Evolutionary conservation across 2,113 vertebrate genomes (phyloP), one percentile per base, ranked within the genome.

Genomic region (Chelonoidis abingdonii): DNA sequence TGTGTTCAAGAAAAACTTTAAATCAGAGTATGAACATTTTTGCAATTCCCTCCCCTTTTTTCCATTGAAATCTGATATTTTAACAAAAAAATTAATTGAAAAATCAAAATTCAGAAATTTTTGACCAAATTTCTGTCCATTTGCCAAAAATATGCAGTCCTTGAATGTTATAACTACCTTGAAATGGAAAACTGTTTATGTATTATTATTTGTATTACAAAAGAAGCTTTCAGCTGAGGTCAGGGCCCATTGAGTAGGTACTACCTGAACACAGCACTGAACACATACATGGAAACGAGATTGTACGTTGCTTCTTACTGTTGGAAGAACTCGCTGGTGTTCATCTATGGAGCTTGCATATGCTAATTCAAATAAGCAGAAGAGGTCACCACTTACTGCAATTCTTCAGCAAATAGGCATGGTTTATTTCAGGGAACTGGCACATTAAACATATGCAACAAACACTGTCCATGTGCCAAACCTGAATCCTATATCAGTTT

Each of bases 61-160:
- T 57, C 35, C 25, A 84, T 85, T 79, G 10, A 35, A 8, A 8
- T 72, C 1, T 59, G 8, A 6, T 62, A 87, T 27, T 76, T 86
- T 53, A 38, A 84, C 17, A 62, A 27, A 25, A 25, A 81, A 4
- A 81, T 83, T 93, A 29, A 53, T 38, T 83, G 78, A 47, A 41
- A 79, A 94, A 92, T 13, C 2, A 86, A 94, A 86, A 92, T 31
- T 52, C 69, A 41, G 44, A 88, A 50, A 19, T 81, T 22, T 38
- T 44, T 57, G 16, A 29, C 24, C 65, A 91, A 62, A 6, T 49
- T 49, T 49, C 47, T 49, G 47, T 49, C 10, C 47, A 49, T 49
- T 49, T 49, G 47, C 47, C 47, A 56, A 83, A 21, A 54, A 2
- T 27, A 9, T 52, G 4, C 1, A 1, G 0, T 49, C 8, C 80